phyloP scores from a whole-genome alignment of 2,797 vertebrate genomes.

The Danio aesculapii region DNA sequence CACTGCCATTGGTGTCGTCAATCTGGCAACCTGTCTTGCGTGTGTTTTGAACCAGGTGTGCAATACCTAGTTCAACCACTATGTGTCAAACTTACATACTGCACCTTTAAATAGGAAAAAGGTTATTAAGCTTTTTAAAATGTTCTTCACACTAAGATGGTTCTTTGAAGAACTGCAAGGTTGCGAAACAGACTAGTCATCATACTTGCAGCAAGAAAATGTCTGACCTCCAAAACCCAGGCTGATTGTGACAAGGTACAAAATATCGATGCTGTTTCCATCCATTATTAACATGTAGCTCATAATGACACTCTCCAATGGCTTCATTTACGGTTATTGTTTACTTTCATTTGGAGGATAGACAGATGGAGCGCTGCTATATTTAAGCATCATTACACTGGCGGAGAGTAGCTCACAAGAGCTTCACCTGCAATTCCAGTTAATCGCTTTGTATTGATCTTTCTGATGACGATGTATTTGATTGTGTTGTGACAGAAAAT shows the following conservation, averaged over 20 bases:
- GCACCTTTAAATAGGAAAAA: too few relatives aligned
- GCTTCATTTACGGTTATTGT: constrained; percentile 26
- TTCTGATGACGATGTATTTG: constrained; percentile 50
- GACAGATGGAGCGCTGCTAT: not conserved
- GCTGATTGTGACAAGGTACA: not conserved
- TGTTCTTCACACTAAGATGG: too few relatives aligned
- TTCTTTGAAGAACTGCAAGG: too few relatives aligned
- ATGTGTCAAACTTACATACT: too few relatives aligned
- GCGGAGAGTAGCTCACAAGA: not conserved
- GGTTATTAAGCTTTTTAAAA: too few relatives aligned
- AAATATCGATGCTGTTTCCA: constrained; percentile 25
- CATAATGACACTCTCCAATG: not conserved
- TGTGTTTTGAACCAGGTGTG: too few relatives aligned
- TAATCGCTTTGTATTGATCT: constrained; percentile 57
- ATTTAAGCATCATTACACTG: constrained; percentile 9
- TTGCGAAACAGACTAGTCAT: not conserved
- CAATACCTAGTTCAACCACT: too few relatives aligned
- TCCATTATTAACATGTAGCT: constrained; percentile 18
- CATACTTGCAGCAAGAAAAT: not conserved
- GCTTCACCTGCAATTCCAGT: constrained; percentile 30
- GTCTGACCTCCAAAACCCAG: constrained; percentile 26
- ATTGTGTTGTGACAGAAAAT: constrained; percentile 69
- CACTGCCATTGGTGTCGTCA: too few relatives aligned
- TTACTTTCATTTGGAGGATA: constrained; percentile 10
- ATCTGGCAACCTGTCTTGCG: too few relatives aligned